Base-by-base conservation (phyloP, 1,140 invertebrate genomes). In the Trichomalopsis sarcophagae region DNA sequence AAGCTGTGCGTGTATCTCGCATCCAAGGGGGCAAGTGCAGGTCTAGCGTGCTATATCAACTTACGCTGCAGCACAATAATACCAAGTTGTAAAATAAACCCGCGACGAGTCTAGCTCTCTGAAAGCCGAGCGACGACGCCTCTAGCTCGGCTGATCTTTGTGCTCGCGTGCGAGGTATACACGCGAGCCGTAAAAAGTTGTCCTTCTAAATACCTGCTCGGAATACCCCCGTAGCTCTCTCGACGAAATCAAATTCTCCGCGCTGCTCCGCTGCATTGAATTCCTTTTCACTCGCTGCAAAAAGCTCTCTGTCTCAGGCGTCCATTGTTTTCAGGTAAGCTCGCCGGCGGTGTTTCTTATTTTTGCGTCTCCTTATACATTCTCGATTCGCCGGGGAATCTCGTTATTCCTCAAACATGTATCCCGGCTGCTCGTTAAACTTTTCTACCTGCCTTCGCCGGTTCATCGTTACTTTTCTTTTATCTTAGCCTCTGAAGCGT, bases 401-500 rank as follows among this genome's bases (percentile, higher is more conserved):
- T 82, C 33, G 30, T 82, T 82, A 74, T 82, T 74, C 81, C 73
- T 74, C 73, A 36, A 55, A 74, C 30, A 62, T 50, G 55, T 62
- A 36, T 55, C n/a, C 7, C 1, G n/a, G n/a, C 6, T n/a, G 27
- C 71, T 82, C 30, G 30, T 82, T 82, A 82, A 74, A 82, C 68
- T 62, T 74, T 74, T 74, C 40, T 62, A 75, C 47, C n/a, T 62
- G 3, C 33, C 40, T 74, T 30, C 47, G 71, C 23, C 33, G n/a
- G 9, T 7, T 74, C 30, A 14, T 81, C 27, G 33, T n/a, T 74
- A 82, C 13, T 73, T 81, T 40, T 73, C 14, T 30, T 81, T 36
- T 71, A 23, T 81, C 7, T 33, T 36, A 33, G 23, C 40, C 68
- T 73, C 27, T 36, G 40, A 76, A 76, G 40, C n/a, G 40, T 17